These are phyloP conservation scores for Orgyia antiqua DNA, from an alignment of 2,888 invertebrate species.

Conservation along the genomic window DNA sequence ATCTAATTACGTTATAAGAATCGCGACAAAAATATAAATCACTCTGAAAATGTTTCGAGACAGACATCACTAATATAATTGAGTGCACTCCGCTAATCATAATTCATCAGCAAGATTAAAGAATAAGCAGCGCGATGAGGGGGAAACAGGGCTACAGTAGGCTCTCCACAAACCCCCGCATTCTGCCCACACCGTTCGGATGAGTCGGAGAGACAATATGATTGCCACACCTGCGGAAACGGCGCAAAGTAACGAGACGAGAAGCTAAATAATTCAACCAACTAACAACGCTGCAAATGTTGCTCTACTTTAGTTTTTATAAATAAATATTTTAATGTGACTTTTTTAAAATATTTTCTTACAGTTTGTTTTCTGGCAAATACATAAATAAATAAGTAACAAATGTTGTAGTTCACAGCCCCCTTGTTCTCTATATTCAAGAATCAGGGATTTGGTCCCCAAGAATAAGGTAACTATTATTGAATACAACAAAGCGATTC, in stretches of 20 bases:
- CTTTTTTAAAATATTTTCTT: too few relatives aligned
- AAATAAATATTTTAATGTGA: neutral
- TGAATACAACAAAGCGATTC: too few relatives aligned
- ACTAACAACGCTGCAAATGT: conserved; percentile 41
- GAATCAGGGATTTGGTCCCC: too few relatives aligned
- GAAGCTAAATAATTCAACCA: conserved; percentile 71
- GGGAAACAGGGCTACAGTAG: conserved; percentile 24
- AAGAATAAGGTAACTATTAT: too few relatives aligned
- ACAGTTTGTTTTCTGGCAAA: too few relatives aligned
- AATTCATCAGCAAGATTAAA: conserved; percentile 78
- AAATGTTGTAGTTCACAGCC: too few relatives aligned
- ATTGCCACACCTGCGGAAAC: conserved; percentile 77
- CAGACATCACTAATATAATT: conserved; percentile 66
- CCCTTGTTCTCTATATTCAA: too few relatives aligned
- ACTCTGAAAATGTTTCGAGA: conserved; percentile 40
- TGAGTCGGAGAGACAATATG: conserved; percentile 68
- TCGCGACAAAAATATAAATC: conserved; percentile 49
- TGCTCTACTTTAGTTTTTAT: conserved; percentile 38
- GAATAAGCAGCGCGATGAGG: conserved; percentile 62
- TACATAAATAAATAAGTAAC: too few relatives aligned
- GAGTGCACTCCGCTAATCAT: conserved; percentile 77
- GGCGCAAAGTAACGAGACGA: conserved; percentile 69
- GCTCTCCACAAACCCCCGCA: conserved; percentile 12
- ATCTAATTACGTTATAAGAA: too few relatives aligned
- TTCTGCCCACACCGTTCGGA: conserved; percentile 22